Evolutionary conservation across 1,140 invertebrate species (phyloP).

Genomic region (Megalonaias nervosa): DNA sequence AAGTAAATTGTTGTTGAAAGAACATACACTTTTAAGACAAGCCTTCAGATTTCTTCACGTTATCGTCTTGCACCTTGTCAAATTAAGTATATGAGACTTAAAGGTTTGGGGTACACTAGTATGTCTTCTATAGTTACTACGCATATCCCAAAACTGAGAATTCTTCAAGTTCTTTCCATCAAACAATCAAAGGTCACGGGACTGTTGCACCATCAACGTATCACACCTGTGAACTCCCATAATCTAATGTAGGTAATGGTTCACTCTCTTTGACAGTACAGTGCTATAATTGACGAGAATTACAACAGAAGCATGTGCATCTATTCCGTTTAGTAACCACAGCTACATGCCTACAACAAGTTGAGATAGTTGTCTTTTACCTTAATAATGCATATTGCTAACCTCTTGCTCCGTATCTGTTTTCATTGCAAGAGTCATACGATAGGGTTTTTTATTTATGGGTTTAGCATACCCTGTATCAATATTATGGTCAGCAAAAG

Average conservation of each 20-base stretch:
- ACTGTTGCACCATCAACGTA: too few relatives aligned
- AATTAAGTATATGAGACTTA: background rate
- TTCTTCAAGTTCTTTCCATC: too few relatives aligned
- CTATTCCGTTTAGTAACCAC: conserved; percentile 71
- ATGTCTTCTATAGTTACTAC: too few relatives aligned
- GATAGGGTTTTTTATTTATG: conserved; percentile 10
- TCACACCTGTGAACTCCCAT: too few relatives aligned
- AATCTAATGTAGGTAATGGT: conserved; percentile 20
- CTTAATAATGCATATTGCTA: conserved; percentile 13
- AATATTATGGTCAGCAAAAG: conserved; percentile 18
- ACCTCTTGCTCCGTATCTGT: conserved; percentile 12
- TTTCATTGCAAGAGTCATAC: conserved; percentile 16
- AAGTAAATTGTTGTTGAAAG: conserved; percentile 13
- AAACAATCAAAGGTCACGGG: too few relatives aligned
- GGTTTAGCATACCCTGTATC: conserved; percentile 16
- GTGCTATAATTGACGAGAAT: conserved; percentile 68
- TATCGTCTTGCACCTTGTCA: conserved; percentile 1
- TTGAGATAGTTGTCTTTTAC: conserved; percentile 60
- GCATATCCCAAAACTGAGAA: too few relatives aligned
- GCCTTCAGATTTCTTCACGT: background rate
- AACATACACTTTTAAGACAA: conserved; percentile 11
- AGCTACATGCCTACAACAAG: conserved; percentile 74
- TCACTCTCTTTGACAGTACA: conserved; percentile 28
- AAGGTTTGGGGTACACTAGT: too few relatives aligned
- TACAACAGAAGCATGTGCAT: conserved; percentile 71